Evolutionary conservation across 2,888 invertebrate genomes (phyloP).

Genomic region (Chouioia cunea): DNA sequence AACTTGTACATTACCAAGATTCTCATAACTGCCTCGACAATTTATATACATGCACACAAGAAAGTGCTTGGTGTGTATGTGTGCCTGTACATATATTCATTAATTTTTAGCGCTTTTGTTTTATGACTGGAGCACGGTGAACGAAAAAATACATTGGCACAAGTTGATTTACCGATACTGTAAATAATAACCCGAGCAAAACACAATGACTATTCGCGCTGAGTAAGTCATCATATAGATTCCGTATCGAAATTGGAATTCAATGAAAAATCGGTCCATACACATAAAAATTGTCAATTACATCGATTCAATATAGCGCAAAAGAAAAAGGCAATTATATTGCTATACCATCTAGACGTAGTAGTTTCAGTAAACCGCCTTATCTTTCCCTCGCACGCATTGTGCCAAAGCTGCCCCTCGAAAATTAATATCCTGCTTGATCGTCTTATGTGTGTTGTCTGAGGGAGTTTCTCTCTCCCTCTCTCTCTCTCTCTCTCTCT

Average conservation of each 20-base stretch:
- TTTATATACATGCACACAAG: constrained; percentile 1
- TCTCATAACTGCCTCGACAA: constrained; percentile 4
- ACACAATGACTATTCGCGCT: too few species aligned
- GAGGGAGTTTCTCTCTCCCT: neutral
- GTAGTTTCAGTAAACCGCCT: constrained; percentile 52
- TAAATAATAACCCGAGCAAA: too few species aligned
- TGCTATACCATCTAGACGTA: too few species aligned
- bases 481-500: neutral
- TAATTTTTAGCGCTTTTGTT: constrained; percentile 9
- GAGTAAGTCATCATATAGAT: too few species aligned
- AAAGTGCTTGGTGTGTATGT: neutral
- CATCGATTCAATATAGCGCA: too few species aligned
- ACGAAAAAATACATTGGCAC: too few species aligned
- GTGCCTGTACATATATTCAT: constrained; percentile 18
- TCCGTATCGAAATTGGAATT: too few species aligned
- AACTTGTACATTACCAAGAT: constrained; percentile 18
- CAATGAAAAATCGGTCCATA: too few species aligned
- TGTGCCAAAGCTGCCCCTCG: constrained; percentile 36
- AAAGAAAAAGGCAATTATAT: too few species aligned
- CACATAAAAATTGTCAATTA: too few species aligned
- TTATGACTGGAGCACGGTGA: neutral
- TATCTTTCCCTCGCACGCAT: constrained; percentile 66
- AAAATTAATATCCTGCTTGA: constrained; percentile 45
- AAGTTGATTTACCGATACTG: too few species aligned
- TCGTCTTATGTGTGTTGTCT: constrained; percentile 57